Evolutionary conservation across 2,888 invertebrate genomes (phyloP).

Genomic region (Syrista parreyssii): DNA sequence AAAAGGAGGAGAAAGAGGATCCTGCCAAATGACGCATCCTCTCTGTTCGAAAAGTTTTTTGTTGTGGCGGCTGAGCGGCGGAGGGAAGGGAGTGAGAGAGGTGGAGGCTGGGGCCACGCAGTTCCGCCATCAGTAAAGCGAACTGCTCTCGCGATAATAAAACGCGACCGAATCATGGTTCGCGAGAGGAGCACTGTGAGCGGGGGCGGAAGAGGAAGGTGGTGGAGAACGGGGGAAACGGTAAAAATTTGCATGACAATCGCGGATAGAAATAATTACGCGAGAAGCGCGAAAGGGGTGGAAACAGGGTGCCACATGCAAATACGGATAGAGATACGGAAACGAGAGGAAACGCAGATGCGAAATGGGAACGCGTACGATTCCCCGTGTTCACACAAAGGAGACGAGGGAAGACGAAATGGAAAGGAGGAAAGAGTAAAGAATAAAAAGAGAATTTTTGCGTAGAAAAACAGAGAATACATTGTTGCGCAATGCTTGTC

Average conservation of each 20-base stretch:
- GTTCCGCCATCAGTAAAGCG: background rate
- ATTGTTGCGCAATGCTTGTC: background rate
- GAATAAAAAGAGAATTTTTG: background rate
- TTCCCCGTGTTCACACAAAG: background rate
- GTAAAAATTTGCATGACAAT: conserved; percentile 65
- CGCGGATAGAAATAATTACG: conserved; percentile 65
- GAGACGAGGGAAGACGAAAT: background rate
- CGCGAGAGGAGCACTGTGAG: conserved; percentile 16
- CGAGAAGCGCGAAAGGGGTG: conserved; percentile 51
- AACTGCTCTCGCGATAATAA: conserved; percentile 35
- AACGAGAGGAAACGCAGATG: conserved; percentile 49
- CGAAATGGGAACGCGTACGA: conserved; percentile 18
- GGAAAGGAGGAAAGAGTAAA: background rate
- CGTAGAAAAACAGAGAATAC: background rate
- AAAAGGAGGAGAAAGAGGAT: background rate
- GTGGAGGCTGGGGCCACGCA: no score
- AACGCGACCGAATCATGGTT: conserved; percentile 40
- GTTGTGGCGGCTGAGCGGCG: background rate
- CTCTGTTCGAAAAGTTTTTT: background rate
- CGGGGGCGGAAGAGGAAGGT: conserved; percentile 21
- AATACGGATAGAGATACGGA: conserved; percentile 43
- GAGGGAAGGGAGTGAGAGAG: no score
- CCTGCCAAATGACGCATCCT: background rate
- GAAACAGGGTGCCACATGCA: conserved; percentile 36
- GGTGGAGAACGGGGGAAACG: conserved; percentile 47